Percentiles rank a stretch among this genome's conserved stretches.
Evolutionary conservation across 2,113 vertebrate species (phyloP).

Genomic region (Trogon melanurus): DNA sequence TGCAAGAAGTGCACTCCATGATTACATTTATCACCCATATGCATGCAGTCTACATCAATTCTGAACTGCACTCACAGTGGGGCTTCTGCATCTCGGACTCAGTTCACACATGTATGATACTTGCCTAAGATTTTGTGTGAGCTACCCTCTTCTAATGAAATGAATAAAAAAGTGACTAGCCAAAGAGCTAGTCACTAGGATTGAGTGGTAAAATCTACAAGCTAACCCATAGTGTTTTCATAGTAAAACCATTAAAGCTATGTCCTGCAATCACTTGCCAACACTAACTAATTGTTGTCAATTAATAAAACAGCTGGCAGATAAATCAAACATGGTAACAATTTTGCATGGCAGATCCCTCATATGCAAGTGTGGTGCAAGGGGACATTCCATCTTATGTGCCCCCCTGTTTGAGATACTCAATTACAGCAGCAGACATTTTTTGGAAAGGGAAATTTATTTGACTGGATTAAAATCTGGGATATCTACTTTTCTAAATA

Average conservation of each 20-base stretch:
- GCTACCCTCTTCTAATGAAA: not conserved
- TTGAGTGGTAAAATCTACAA: not conserved
- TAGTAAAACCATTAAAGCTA: not conserved
- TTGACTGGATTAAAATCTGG: not conserved
- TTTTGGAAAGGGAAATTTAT: not conserved
- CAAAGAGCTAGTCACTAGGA: not conserved
- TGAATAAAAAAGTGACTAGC: not conserved
- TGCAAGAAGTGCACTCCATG: not conserved
- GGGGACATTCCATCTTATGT: not conserved
- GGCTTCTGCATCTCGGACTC: not conserved
- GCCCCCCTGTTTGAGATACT: not conserved
- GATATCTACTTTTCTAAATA: not conserved
- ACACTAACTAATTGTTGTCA: not conserved
- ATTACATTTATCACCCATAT: not conserved
- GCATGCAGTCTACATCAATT: not conserved
- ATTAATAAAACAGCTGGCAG: slow-evolving; percentile 9
- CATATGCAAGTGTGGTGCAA: not conserved
- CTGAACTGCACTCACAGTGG: not conserved
- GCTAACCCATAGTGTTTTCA: not conserved
- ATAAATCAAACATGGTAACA: not conserved
- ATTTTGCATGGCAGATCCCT: not conserved
- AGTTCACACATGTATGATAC: not conserved
- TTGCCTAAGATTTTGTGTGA: not conserved
- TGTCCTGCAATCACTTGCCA: not conserved
- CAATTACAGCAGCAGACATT: not conserved